Conservation (phyloP, 2,113 vertebrate species). For the Sinocyclocheilus rhinocerous region DNA sequence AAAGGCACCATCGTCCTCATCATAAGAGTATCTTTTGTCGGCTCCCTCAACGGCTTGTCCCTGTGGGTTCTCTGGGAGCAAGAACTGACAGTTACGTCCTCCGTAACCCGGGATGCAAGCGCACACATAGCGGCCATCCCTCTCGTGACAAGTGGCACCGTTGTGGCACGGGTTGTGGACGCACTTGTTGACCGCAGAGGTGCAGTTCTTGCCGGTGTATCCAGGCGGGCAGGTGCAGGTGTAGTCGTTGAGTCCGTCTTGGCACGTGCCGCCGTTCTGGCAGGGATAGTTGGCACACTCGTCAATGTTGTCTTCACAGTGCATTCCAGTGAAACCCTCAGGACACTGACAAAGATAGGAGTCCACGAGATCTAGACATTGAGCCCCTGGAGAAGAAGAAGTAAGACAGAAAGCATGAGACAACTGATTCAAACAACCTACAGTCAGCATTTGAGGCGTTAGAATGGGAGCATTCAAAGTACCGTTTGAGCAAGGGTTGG, state of each 20-base stretch:
- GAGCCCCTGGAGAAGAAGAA: conserved; percentile 79
- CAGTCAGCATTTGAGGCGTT: background rate
- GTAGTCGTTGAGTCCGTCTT: conserved; percentile 85
- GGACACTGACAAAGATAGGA: conserved; percentile 92
- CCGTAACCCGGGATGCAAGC: conserved; percentile 90
- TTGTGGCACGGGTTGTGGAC: conserved; percentile 94
- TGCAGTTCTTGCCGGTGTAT: conserved; percentile 94
- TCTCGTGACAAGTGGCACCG: conserved; percentile 93
- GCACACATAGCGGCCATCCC: conserved; percentile 87
- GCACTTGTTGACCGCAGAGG: conserved; percentile 85
- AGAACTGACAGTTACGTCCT: conserved; percentile 94
- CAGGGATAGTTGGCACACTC: conserved; percentile 88
- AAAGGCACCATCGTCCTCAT: conserved; percentile 72
- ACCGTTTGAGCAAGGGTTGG: conserved; percentile 93
- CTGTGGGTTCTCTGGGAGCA: conserved; percentile 82
- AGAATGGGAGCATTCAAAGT: conserved; percentile 48
- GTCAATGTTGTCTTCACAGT: conserved; percentile 85
- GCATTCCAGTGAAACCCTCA: conserved; percentile 87
- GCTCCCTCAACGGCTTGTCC: conserved; percentile 79
- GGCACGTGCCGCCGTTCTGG: conserved; percentile 90
- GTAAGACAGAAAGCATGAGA: conserved; percentile 47
- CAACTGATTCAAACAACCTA: background rate
- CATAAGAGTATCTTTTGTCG: conserved; percentile 79
- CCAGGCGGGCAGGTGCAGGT: conserved; percentile 92
- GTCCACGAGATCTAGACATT: conserved; percentile 89